Evolutionary conservation across 2,113 vertebrate genomes (phyloP).

Genomic region (Burhinus bistriatus): DNA sequence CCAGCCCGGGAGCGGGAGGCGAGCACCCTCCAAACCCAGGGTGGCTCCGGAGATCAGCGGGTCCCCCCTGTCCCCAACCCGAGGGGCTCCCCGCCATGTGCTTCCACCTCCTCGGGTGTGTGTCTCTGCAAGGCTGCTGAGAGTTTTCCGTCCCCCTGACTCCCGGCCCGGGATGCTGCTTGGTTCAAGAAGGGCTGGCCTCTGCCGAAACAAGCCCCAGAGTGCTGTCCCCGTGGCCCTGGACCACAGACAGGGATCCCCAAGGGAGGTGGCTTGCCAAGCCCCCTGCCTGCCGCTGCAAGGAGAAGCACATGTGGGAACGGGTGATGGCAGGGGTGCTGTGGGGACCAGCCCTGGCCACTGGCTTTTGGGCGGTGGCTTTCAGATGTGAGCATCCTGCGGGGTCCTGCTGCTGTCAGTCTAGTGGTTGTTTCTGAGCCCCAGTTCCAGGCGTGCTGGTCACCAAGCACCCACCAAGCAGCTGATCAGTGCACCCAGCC

Average conservation of each 20-base stretch:
- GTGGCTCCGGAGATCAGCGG: neutral
- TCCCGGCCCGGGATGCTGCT: neutral
- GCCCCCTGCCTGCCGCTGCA: accelerated
- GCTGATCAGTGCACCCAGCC: neutral
- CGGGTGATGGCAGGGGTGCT: neutral
- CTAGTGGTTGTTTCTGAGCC: neutral
- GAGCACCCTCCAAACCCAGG: neutral
- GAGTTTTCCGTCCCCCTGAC: neutral
- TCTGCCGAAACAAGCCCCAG: neutral
- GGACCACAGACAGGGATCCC: neutral
- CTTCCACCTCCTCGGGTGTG: neutral
- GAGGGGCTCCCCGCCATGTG: neutral
- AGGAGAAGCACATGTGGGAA: neutral
- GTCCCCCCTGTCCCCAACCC: neutral
- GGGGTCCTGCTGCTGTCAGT: accelerated
- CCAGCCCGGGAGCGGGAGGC: neutral
- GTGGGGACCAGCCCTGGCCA: accelerated
- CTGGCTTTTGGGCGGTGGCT: neutral
- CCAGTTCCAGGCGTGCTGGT: accelerated
- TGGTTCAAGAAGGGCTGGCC: neutral
- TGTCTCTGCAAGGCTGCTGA: neutral
- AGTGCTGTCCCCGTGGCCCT: neutral
- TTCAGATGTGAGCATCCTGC: accelerated
- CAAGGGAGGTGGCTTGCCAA: neutral
- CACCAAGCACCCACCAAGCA: neutral